These are phyloP conservation scores for Hippocampus zosterae DNA, from an alignment of 2,113 vertebrate genomes.

Conservation along the genomic window DNA sequence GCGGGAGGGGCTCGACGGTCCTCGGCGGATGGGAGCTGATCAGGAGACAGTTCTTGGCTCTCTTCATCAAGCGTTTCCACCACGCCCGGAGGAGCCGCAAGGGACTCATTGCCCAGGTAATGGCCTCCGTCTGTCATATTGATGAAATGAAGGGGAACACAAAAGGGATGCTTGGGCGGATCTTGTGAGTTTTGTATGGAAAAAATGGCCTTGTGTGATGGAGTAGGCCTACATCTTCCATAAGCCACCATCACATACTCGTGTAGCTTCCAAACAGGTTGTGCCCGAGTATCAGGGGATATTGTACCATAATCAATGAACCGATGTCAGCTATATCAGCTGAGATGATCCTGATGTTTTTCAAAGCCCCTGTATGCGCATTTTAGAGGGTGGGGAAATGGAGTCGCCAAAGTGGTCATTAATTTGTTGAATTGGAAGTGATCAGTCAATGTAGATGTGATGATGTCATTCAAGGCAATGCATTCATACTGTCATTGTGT, in stretches of 20 bases:
- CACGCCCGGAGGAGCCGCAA: slow-evolving; percentile 91
- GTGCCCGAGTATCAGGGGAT: too few species aligned
- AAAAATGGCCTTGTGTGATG: slow-evolving; percentile 52
- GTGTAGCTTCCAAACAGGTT: neutral
- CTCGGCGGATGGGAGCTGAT: slow-evolving; percentile 87
- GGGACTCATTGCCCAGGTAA: slow-evolving; percentile 96
- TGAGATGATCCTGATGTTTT: neutral
- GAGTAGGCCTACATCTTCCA: slow-evolving; percentile 9
- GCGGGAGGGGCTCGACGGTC: slow-evolving; percentile 84
- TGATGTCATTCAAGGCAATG: neutral
- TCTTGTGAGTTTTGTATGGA: slow-evolving; percentile 44
- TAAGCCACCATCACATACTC: neutral
- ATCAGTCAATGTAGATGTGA: neutral
- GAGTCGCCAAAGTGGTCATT: neutral
- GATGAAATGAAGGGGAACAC: slow-evolving; percentile 57
- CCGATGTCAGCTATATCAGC: neutral
- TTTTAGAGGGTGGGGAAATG: neutral
- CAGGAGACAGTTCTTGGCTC: slow-evolving; percentile 87
- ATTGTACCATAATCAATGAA: too few species aligned
- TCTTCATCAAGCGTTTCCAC: slow-evolving; percentile 93
- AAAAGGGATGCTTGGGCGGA: slow-evolving; percentile 39
- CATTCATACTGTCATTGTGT: neutral
- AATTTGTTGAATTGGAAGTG: neutral
- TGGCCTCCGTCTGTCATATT: slow-evolving; percentile 58
- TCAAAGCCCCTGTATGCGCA: neutral